Evolutionary conservation across 1,140 invertebrate genomes (phyloP), one percentile per base, ranked within the genome.

Genomic region (Asbolus verrucosus): DNA sequence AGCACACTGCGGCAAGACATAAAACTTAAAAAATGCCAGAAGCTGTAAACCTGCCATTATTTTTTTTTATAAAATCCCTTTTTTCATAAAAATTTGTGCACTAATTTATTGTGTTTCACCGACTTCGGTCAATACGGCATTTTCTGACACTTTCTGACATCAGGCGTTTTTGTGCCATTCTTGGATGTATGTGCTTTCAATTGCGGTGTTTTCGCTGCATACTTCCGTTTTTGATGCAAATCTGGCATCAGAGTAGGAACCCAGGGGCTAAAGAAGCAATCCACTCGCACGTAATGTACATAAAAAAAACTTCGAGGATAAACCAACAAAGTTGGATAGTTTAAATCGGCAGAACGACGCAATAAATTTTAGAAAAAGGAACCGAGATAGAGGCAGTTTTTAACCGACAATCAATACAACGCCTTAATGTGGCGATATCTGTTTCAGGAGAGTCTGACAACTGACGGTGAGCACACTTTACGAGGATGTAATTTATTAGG

Each of bases 381-480:
- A 38, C 67, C 39, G 43, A 69, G 67, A 69, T 69, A 65, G 67
- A 62, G 46, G 61, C 63, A 69, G 67, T 69, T 69, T 69, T 69
- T 54, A 65, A 38, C 54, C 39, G 67, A 54, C 60, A 69, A 69
- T 69, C 67, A 69, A 69, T 69, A 69, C 61, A 65, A 62, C 63
- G 61, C 67, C 60, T 61, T 69, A 69, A 69, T 69, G 67, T 69
- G 67, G 67, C 67, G 60, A 69, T 69, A 69, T 69, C 67, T 69
- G 67, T 69, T 69, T 69, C 67, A 65, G 67, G 54, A 69, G 50
- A 31, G 67, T 65, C 67, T 69, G 60, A 69, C 60, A 63, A 69
- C 36, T 69, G 67, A 69, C 59, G 61, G 39, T 46, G 43, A 61
- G 60, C 43, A 41, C 39, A 31, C 36, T 69, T 65, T 33, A 19